phyloP scores from a whole-genome alignment of 2,888 invertebrate genomes.

The Lepas anatifera region DNA sequence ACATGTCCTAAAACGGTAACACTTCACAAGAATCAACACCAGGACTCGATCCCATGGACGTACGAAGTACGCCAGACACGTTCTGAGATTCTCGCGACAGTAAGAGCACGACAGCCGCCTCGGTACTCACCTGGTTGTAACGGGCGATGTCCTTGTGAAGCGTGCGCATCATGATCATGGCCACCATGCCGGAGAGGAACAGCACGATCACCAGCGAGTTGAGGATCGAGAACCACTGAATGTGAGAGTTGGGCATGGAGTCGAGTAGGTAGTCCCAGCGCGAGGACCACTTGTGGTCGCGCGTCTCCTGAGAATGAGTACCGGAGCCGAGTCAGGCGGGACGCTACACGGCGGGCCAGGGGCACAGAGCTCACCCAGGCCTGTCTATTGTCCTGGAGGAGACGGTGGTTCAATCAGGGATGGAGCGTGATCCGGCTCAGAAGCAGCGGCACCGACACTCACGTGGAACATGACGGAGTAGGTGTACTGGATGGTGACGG shows the following conservation, averaged over 20 bases:
- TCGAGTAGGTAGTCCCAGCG: conserved; percentile 99
- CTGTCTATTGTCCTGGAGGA: too few relatives aligned
- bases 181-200: conserved; percentile 97
- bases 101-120: background rate
- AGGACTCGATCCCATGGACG: too few relatives aligned
- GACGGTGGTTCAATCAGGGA: too few relatives aligned
- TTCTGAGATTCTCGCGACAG: too few relatives aligned
- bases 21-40: too few relatives aligned
- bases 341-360: too few relatives aligned
- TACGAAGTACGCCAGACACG: too few relatives aligned
- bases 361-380: too few relatives aligned
- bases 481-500: conserved; percentile 61
- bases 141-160: conserved; percentile 96
- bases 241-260: conserved; percentile 96
- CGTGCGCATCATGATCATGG: conserved; percentile 94
- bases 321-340: too few relatives aligned
- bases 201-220: conserved; percentile 94
- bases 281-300: conserved; percentile 91
- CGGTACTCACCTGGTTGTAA: conserved; percentile 67
- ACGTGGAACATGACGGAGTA: conserved; percentile 72
- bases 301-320: conserved; percentile 54
- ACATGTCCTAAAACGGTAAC: too few relatives aligned
- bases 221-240: conserved; percentile 97
- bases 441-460: conserved; percentile 30
- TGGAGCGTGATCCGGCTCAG: too few relatives aligned